Percentiles rank a stretch among this genome's conserved stretches.
Evolutionary conservation across 2,797 vertebrate species (phyloP).

Genomic region (Parauchenoglanis ngamensis): DNA sequence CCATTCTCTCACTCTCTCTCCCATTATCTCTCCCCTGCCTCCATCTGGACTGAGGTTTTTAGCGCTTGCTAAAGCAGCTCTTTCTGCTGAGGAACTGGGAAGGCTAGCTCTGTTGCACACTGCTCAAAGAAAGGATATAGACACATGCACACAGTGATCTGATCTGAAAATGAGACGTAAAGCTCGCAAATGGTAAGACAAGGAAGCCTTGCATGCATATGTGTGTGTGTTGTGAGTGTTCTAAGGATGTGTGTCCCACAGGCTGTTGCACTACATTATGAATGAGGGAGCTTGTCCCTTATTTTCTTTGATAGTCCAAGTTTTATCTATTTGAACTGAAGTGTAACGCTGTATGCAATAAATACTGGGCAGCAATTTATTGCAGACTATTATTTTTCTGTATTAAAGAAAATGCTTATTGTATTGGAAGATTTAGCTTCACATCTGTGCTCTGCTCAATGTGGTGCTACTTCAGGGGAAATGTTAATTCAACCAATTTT

Average conservation of each 20-base stretch:
- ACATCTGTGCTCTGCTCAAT: not conserved
- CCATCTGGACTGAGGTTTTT: conserved; percentile 48
- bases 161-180: conserved; percentile 75
- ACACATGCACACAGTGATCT: conserved; percentile 67
- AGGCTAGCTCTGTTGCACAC: conserved; percentile 69
- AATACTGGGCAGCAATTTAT: not conserved
- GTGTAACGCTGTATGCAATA: not conserved
- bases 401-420: not conserved
- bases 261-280: conserved; percentile 36
- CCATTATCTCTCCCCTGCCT: conserved; percentile 45
- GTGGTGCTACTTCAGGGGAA: not conserved
- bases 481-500: not conserved
- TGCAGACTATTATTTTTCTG: not conserved
- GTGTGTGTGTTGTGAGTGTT: conserved; percentile 22
- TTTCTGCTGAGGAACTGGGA: conserved; percentile 65
- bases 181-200: conserved; percentile 74
- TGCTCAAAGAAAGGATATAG: conserved; percentile 67
- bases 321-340: conserved; percentile 11
- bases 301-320: conserved; percentile 17
- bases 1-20: conserved; percentile 15
- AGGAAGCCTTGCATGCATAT: conserved; percentile 42
- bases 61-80: conserved; percentile 52
- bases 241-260: conserved; percentile 25
- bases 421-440: not conserved
- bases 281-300: conserved; percentile 27